A percentile compares a stretch with the other conserved stretches of the same genome.
phyloP scores from a whole-genome alignment of 2,797 vertebrate genomes.

The Orientallactaga sibirica region DNA sequence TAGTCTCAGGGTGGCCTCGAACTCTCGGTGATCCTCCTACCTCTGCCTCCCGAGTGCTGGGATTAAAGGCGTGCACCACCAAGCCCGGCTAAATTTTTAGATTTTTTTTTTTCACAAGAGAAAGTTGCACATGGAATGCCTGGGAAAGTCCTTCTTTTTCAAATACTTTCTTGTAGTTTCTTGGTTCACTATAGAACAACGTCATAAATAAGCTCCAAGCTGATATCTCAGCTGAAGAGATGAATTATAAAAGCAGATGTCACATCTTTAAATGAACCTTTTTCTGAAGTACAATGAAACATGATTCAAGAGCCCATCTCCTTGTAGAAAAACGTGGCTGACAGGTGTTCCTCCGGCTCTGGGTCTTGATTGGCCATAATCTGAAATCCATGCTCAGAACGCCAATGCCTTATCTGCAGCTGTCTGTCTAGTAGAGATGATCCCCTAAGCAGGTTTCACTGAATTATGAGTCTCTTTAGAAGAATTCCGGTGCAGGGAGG shows the following conservation, averaged over 20 bases:
- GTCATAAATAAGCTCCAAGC: conserved; percentile 65
- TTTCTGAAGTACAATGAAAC: conserved; percentile 73
- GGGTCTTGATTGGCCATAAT: conserved; percentile 70
- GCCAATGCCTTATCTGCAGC: conserved; percentile 63
- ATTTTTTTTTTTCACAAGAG: neutral
- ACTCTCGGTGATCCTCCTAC: too few species aligned
- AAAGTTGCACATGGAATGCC: conserved; percentile 36
- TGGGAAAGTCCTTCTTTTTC: conserved; percentile 53
- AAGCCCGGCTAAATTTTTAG: neutral
- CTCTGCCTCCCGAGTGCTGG: too few species aligned
- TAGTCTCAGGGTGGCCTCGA: too few species aligned
- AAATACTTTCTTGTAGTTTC: conserved; percentile 47
- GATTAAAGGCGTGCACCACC: too few species aligned
- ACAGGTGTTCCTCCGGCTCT: conserved; percentile 75
- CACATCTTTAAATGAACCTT: conserved; percentile 70
- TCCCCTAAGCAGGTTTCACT: conserved; percentile 77
- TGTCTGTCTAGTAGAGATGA: conserved; percentile 77
- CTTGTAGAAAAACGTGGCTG: conserved; percentile 59
- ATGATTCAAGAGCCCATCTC: conserved; percentile 76
- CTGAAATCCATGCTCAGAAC: conserved; percentile 76
- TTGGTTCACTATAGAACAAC: neutral
- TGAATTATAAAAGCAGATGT: conserved; percentile 77
- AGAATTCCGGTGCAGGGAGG: conserved; percentile 9
- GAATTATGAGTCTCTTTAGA: conserved; percentile 62
- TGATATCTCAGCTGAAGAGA: conserved; percentile 60